A percentile compares a stretch with the other conserved stretches of the same genome.
These are phyloP conservation scores for Drosophila conformis DNA, from an alignment of 2,888 invertebrate genomes.

Conservation along the genomic window DNA sequence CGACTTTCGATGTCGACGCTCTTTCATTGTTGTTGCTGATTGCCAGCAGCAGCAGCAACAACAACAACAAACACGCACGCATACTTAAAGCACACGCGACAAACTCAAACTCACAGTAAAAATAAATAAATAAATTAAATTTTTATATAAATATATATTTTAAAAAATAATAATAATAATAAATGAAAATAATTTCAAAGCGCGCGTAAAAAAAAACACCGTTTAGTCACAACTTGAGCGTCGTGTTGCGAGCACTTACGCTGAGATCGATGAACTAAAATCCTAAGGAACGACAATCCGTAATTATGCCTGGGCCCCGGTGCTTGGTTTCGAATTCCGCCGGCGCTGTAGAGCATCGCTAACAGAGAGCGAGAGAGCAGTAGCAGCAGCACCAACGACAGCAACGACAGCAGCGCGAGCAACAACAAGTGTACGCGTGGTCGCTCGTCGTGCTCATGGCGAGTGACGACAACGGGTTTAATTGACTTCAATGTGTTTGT, in stretches of 20 bases:
- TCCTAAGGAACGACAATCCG: conserved; percentile 71
- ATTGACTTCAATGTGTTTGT: conserved; percentile 67
- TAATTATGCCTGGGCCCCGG: conserved; percentile 60
- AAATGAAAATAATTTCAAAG: conserved; percentile 27
- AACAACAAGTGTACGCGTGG: conserved; percentile 73
- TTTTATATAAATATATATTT: not conserved
- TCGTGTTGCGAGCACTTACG: conserved; percentile 80
- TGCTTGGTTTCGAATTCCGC: conserved; percentile 42
- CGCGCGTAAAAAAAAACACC: conserved; percentile 26
- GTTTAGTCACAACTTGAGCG: conserved; percentile 33
- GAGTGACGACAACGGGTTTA: conserved; percentile 66
- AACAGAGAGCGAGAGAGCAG: conserved; percentile 16
- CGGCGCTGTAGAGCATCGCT: conserved; percentile 34
- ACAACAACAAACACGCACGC: conserved; percentile 15
- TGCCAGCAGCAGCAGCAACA: conserved; percentile 1
- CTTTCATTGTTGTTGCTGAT: conserved; percentile 35
- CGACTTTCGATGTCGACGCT: conserved; percentile 21
- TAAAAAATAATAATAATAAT: conserved; percentile 12
- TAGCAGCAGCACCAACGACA: conserved; percentile 19
- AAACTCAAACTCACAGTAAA: conserved; percentile 10
- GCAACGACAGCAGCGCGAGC: conserved; percentile 15
- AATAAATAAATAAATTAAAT: not conserved
- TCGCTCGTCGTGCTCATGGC: conserved; percentile 47
- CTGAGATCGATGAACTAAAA: conserved; percentile 85
- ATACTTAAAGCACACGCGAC: conserved; percentile 29